Evolutionary conservation across 2,113 vertebrate genomes (phyloP), one percentile per base, ranked within the genome.

Genomic region (Deroptyus accipitrinus): DNA sequence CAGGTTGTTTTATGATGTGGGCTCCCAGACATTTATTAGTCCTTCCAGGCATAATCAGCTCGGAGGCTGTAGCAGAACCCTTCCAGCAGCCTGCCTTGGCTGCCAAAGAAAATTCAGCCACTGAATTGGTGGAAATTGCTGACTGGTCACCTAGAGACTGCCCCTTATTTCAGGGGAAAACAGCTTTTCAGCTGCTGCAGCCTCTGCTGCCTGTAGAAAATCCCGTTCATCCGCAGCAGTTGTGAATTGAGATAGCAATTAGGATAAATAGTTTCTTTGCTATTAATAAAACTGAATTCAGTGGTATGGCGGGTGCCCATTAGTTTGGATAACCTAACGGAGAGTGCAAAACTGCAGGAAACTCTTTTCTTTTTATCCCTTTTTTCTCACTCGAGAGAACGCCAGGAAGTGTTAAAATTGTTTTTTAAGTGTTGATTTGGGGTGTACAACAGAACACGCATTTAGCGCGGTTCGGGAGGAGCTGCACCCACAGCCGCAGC

Each of bases 61-160:
- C 2, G 9, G 75, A 75, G 31, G 77, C 83, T 82, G 88, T 57
- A 86, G 86, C 27, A 3, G 81, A 86, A 64, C 81, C 39, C 48
- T 83, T 91, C 80, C 94, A 96, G 69, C 83, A 86, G 86, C 55
- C 37, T 3, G 24, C 61, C 52, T 70, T 83, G 78, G 46, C 51
- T 94, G 94, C 94, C 95, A 92, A 93, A 88, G 92, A 95, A 95
- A 93, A 96, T 83, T 55, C 73, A 49, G 46, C 66, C 91, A 24
- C 74, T 89, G 89, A 95, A 95, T 84, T 89, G 83, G 86, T 95
- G 93, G 95, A 95, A 96, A 86, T 94, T 86, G 88, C 94, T 97
- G 94, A 92, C 73, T 86, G 94, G 80, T 97, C 95, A 96, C 93
- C 86, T 89, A 61, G 95, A 95, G 83, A 93, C 92, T 77, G 85